phyloP scores from a whole-genome alignment of 2,888 invertebrate genomes.

The Apodemia zela region DNA sequence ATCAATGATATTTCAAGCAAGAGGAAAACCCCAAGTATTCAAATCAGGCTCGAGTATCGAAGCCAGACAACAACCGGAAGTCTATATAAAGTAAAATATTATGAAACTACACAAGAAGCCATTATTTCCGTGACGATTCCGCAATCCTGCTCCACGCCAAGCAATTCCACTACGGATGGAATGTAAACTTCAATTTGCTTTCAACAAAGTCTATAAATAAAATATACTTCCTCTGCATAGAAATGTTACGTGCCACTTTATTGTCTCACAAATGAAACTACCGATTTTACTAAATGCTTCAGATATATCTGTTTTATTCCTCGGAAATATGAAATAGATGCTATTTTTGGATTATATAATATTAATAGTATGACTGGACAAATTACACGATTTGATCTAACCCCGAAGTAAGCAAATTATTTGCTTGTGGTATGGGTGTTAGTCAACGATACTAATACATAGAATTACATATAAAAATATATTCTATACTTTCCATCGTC shows the following conservation, averaged over 20 bases:
- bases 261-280: constrained; percentile 6
- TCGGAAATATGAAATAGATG: no score
- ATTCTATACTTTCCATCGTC: no score
- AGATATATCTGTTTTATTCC: neutral
- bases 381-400: no score
- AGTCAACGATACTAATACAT: no score
- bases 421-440: no score
- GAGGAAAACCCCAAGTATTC: neutral
- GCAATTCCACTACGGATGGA: constrained; percentile 34
- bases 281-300: neutral
- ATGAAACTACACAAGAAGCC: constrained; percentile 26
- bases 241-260: neutral
- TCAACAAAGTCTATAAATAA: constrained; percentile 32
- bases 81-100: constrained; percentile 29
- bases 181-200: constrained; percentile 39
- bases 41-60: neutral
- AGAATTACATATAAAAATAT: no score
- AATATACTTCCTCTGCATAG: constrained; percentile 22
- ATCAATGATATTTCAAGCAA: neutral
- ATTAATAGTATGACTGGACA: no score
- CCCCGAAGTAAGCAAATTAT: no score
- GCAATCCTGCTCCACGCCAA: constrained; percentile 22
- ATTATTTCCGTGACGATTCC: constrained; percentile 32
- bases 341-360: no score
- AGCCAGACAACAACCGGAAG: constrained; percentile 17